Evolutionary conservation across 1,140 invertebrate genomes (phyloP), one percentile per base, ranked within the genome.

Genomic region (Sinonovacula constricta): DNA sequence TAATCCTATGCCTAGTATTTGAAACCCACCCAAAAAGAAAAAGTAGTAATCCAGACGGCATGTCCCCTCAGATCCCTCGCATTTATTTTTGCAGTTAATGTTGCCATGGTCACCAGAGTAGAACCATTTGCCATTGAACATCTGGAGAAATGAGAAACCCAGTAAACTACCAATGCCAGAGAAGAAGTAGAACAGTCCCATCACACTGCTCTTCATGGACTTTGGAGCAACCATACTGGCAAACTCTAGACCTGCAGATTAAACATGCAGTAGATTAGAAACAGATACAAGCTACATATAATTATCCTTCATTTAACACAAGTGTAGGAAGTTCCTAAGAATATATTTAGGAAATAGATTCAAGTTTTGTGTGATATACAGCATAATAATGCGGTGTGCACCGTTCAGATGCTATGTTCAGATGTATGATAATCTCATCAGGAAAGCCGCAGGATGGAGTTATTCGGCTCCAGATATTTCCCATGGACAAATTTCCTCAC

Each of bases 211-310:
- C 80, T 93, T 92, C 88, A 93, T 92, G 3, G 92, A 91, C 15
- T 86, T 86, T 4, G 93, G 93, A 7, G 92, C 91, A 63, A 91
- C 88, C 33, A 91, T 91, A 80, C 92, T 92, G 2, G 92, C 92
- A 86, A 92, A 92, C 83, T 93, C 92, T 56, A 93, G 83, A 71
- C 91, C 92, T 92, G 82, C n/a, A n/a, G n/a, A n/a, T n/a, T n/a
- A n/a, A n/a, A n/a, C n/a, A n/a, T n/a, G n/a, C n/a, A n/a, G n/a
- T n/a, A n/a, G n/a, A n/a, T n/a, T n/a, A n/a, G n/a, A n/a, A n/a
- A n/a, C n/a, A n/a, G n/a, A n/a, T n/a, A n/a, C n/a, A n/a, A n/a
- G n/a, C n/a, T n/a, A n/a, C n/a, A n/a, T n/a, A n/a, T n/a, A n/a
- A n/a, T n/a, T n/a, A n/a, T n/a, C n/a, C n/a, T n/a, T n/a, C n/a